Evolutionary conservation across 2,113 vertebrate species (phyloP), one percentile per base, ranked within the genome.

Genomic region (Talpa occidentalis): DNA sequence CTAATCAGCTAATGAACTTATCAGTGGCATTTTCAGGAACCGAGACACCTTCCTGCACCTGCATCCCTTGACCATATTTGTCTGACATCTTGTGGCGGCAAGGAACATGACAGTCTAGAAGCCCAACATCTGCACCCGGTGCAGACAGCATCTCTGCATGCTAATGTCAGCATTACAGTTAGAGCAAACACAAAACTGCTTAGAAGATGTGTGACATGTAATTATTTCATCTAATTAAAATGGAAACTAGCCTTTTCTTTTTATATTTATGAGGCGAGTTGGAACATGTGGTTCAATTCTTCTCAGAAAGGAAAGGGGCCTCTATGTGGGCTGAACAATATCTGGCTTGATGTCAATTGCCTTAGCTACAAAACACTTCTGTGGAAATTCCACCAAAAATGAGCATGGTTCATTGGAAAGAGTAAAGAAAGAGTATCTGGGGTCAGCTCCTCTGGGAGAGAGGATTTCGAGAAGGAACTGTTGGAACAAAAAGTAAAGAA

Each of bases 71-170:
- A 21, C 82, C 98, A 95, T 95, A 30, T 96, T 95, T 92, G 97
- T 89, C 97, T 98, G 98, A 97, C 98, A 98, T 95, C 98, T 98
- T 44, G 98, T 98, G 98, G 98, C 94, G 64, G 2, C 3, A 3
- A 80, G 10, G 47, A 96, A 88, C 86, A 91, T 81, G 83, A 67
- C 98, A 93, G 14, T 6, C 35, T 35, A 0, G 59, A 82, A 96
- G 67, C 47, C 90, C 54, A 89, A 90, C 95, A 54, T 37, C 91
- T 76, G 79, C 62, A 47, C 1, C 0, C 28, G 24, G 56, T 0
- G n/a, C 14, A 0, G 84, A 74, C 49, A 7, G 89, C 60, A 2
- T 54, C 56, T n/a, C 6, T 85, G 96, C 90, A 95, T 88, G 74
- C 90, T 94, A 93, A 95, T 84, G 73, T 37, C 81, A 73, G 69